Evolutionary conservation across 2,888 invertebrate species (phyloP).

Genomic region (Thereva nobilitata): DNA sequence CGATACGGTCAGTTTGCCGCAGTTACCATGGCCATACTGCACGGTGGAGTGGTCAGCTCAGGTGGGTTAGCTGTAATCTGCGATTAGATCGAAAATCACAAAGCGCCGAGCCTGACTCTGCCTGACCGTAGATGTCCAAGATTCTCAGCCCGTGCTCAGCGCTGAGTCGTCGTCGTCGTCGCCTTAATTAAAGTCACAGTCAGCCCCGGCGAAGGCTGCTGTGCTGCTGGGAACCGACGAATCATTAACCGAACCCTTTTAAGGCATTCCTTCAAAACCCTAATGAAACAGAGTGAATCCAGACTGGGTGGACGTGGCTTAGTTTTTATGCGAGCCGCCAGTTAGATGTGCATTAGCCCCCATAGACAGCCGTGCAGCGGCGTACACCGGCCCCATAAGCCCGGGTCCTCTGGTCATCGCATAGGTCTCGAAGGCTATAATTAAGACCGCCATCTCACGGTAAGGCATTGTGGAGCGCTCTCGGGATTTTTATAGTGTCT

Average conservation of each 20-base stretch:
- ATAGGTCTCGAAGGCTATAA: slow-evolving; percentile 32
- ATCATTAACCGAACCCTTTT: slow-evolving; percentile 30
- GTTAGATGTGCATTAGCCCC: slow-evolving; percentile 32
- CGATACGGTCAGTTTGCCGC: slow-evolving; percentile 35
- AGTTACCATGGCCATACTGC: slow-evolving; percentile 32
- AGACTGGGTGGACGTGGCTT: slow-evolving; percentile 35
- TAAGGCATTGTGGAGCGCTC: slow-evolving; percentile 29
- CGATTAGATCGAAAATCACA: slow-evolving; percentile 25
- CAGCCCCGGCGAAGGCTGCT: background rate
- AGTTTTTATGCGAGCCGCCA: slow-evolving; percentile 28
- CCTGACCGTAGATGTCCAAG: background rate
- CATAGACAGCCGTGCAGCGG: slow-evolving; percentile 9
- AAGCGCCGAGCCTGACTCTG: background rate
- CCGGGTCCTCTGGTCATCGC: slow-evolving; percentile 8
- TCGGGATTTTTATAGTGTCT: slow-evolving; percentile 33
- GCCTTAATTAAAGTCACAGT: slow-evolving; percentile 26
- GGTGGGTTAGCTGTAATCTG: slow-evolving; percentile 27
- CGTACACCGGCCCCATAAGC: slow-evolving; percentile 4
- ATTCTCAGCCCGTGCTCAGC: background rate
- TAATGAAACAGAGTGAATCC: slow-evolving; percentile 29
- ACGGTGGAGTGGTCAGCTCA: slow-evolving; percentile 32
- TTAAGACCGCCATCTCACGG: slow-evolving; percentile 33
- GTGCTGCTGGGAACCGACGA: background rate
- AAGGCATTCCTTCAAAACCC: slow-evolving; percentile 25
- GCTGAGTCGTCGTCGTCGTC: background rate